Base-by-base conservation (phyloP, 2,888 invertebrate genomes). In the Sesamia inferens region DNA sequence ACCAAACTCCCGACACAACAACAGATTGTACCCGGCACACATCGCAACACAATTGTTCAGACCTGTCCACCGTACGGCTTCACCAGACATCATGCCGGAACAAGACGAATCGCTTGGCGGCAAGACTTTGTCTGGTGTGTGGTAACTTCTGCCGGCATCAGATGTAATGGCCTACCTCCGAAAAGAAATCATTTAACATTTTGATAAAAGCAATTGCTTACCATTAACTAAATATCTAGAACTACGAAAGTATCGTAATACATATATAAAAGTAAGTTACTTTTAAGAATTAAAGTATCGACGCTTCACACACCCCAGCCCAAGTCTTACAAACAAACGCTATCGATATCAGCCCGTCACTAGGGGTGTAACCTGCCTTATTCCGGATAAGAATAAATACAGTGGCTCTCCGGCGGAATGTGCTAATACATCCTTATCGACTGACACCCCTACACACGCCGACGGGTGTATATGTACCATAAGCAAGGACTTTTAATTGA, bases 371-470 rank as follows among this genome's bases (percentile, higher is more conserved):
- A 95, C 95, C 95, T 96, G 95, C 93, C 94, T 94, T 93, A 93
- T 91, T 91, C 94, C 94, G 95, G 95, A 95, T 95, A 95, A 95
- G 95, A 95, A 95, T 94, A 94, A 95, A 95, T 94, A 96, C 94
- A 95, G 94, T 94, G 93, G 94, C 93, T 93, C 92, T 93, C 90
- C 89, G 90, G 90, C 93, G 94, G 94, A 95, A 95, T 95, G 95
- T 94, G 95, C 95, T 96, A 96, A 95, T 96, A 96, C 95, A 93
- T 95, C 95, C 94, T 95, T 96, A 96, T 95, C 95, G 92, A 89
- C 87, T 90, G 92, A 89, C 91, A 89, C 89, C 89, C 87, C 90
- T 88, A 88, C 83, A 87, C 85, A 85, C 85, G 87, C 87, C 82
- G 74, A 84, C 71, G 78, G 59, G 55, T 75, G 72, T 83, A 75